Percentiles rank a stretch among this genome's conserved stretches.
Evolutionary conservation across 2,113 vertebrate species (phyloP).

Genomic region (Phylloscopus trochiloides): DNA sequence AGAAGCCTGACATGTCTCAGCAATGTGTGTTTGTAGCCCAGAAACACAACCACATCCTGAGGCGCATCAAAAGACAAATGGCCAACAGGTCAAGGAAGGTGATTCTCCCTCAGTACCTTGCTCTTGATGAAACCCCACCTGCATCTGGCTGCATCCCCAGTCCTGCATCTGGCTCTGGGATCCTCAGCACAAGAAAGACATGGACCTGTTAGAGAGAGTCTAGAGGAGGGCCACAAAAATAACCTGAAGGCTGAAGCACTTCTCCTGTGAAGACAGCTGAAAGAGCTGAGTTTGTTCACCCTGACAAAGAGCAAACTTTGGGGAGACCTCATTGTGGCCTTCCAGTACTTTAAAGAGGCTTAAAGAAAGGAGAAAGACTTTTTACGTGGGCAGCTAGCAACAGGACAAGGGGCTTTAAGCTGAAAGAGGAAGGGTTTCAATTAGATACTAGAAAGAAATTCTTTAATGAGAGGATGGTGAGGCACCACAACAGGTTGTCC

Average conservation of each 20-base stretch:
- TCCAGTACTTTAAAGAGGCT: background rate
- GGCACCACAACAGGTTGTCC: background rate
- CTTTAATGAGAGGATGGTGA: background rate
- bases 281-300: background rate
- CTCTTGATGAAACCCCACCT: background rate
- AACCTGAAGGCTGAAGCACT: fast-evolving
- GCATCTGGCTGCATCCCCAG: no score
- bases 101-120: fast-evolving
- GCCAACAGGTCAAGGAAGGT: background rate
- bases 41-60: background rate
- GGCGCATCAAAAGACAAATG: background rate
- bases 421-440: background rate
- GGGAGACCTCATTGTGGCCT: background rate
- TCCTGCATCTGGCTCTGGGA: background rate
- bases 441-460: background rate
- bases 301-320: background rate
- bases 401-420: background rate
- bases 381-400: background rate
- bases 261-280: background rate
- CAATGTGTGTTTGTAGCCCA: background rate
- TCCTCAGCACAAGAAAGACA: background rate
- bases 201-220: background rate
- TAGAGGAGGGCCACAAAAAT: background rate
- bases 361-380: background rate
- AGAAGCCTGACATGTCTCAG: background rate